These are phyloP conservation scores for Acyrthosiphon pisum DNA, from an alignment of 1,140 invertebrate species.

Conservation along the genomic window DNA sequence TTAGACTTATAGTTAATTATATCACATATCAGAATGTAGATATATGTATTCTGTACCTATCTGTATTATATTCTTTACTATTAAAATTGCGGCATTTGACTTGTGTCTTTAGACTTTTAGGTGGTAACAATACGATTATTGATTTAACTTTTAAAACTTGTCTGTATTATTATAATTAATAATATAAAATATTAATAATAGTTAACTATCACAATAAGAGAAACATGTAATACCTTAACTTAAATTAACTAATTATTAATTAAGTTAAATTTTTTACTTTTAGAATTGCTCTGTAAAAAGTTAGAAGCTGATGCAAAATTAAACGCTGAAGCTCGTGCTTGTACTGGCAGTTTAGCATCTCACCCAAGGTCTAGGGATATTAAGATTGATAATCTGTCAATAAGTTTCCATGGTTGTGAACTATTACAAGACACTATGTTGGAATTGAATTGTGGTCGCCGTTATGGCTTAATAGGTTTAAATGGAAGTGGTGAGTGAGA, in stretches of 20 bases:
- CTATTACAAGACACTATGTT: constrained; percentile 93
- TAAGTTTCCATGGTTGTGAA: constrained; percentile 97
- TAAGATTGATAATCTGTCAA: constrained; percentile 96
- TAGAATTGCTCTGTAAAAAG: constrained; percentile 85
- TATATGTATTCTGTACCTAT: too few relatives aligned
- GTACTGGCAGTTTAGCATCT: constrained; percentile 92
- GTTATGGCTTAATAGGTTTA: constrained; percentile 95
- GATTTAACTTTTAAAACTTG: background rate
- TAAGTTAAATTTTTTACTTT: constrained; percentile 51
- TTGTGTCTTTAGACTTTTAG: background rate
- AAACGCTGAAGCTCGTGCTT: constrained; percentile 91
- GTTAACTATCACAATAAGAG: too few relatives aligned
- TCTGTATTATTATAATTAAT: background rate
- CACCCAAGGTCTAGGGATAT: constrained; percentile 95
- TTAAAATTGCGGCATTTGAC: background rate
- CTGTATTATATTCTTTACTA: background rate
- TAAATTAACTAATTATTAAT: background rate
- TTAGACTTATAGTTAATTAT: background rate
- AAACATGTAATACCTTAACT: background rate
- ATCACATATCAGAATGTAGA: too few relatives aligned
- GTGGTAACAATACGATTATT: background rate
- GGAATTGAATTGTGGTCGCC: constrained; percentile 94
- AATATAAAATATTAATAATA: background rate
- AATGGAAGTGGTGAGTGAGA: constrained; percentile 88
- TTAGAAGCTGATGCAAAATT: constrained; percentile 88